A percentile compares a stretch with the other conserved stretches of the same genome.
These are phyloP conservation scores for Gerris buenoi DNA, from an alignment of 1,140 invertebrate genomes.

Conservation along the genomic window DNA sequence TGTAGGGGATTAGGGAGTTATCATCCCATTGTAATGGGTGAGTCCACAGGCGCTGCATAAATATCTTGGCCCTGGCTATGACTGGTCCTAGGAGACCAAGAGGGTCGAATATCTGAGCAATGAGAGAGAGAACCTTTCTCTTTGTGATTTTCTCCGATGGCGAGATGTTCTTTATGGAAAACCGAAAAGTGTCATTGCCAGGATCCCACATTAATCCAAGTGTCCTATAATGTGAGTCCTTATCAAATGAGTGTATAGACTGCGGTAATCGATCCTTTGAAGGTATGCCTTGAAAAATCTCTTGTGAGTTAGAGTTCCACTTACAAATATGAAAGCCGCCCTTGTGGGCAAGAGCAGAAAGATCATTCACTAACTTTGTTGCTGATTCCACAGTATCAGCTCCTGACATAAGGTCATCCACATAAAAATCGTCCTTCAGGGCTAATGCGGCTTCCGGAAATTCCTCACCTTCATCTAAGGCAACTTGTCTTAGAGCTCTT, in stretches of 20 bases:
- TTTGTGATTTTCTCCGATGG: too few relatives aligned
- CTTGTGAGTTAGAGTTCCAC: constrained; percentile 7
- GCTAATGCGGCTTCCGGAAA: constrained; percentile 19
- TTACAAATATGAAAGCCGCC: constrained; percentile 19
- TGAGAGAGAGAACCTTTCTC: too few relatives aligned
- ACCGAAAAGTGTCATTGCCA: neutral
- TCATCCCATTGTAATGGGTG: too few relatives aligned
- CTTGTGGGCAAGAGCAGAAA: constrained; percentile 11
- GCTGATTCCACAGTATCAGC: constrained; percentile 17
- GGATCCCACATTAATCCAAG: constrained; percentile 2
- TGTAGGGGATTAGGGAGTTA: too few relatives aligned
- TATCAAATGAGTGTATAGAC: neutral
- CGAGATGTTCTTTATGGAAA: neutral
- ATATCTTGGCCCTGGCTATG: too few relatives aligned
- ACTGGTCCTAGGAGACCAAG: too few relatives aligned
- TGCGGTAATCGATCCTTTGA: neutral
- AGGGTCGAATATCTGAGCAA: too few relatives aligned
- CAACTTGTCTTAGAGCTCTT: constrained; percentile 25
- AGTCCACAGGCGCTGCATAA: too few relatives aligned
- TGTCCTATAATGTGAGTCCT: neutral
- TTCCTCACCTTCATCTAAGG: constrained; percentile 22
- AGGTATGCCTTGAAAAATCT: neutral
- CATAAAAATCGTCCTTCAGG: constrained; percentile 29
- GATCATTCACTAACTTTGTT: constrained; percentile 10
- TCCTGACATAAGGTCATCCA: constrained; percentile 32